Evolutionary conservation across 2,113 vertebrate genomes (phyloP).

Genomic region (Vanacampus margaritifer): DNA sequence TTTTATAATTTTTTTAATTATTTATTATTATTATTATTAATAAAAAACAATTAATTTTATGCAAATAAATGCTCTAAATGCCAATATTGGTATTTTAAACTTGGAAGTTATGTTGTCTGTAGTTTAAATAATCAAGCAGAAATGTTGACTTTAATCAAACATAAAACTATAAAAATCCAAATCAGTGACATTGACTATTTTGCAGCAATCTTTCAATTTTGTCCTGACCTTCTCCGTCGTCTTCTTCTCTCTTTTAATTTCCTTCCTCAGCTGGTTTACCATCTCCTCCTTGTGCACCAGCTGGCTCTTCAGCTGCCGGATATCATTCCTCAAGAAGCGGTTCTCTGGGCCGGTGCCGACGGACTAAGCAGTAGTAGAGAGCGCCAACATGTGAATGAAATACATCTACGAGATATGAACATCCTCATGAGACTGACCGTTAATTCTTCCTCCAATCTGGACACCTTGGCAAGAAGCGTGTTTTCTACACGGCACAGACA

Average conservation of each 20-base stretch:
- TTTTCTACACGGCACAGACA: slow-evolving; percentile 74
- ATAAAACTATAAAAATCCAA: no score
- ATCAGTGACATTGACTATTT: no score
- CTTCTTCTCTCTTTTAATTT: slow-evolving; percentile 89
- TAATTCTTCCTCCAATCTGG: slow-evolving; percentile 80
- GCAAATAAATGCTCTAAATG: not conserved
- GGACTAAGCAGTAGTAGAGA: slow-evolving; percentile 39
- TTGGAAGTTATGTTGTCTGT: no score
- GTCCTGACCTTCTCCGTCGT: slow-evolving; percentile 76
- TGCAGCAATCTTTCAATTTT: no score
- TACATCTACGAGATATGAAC: not conserved
- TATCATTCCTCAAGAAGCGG: slow-evolving; percentile 86
- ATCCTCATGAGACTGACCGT: slow-evolving; percentile 72
- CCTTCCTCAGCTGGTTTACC: slow-evolving; percentile 77
- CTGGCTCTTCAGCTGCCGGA: slow-evolving; percentile 83
- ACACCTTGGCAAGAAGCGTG: slow-evolving; percentile 76
- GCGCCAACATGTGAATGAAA: not conserved
- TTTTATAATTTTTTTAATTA: not conserved
- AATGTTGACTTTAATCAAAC: no score
- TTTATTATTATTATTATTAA: no score
- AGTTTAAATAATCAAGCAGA: no score
- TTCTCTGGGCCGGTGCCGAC: slow-evolving; percentile 78
- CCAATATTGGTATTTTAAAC: not conserved
- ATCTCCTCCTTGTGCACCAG: slow-evolving; percentile 84
- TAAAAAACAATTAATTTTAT: no score